Conservation (phyloP, 2,888 invertebrate genomes). For the Pinctada fucata region DNA sequence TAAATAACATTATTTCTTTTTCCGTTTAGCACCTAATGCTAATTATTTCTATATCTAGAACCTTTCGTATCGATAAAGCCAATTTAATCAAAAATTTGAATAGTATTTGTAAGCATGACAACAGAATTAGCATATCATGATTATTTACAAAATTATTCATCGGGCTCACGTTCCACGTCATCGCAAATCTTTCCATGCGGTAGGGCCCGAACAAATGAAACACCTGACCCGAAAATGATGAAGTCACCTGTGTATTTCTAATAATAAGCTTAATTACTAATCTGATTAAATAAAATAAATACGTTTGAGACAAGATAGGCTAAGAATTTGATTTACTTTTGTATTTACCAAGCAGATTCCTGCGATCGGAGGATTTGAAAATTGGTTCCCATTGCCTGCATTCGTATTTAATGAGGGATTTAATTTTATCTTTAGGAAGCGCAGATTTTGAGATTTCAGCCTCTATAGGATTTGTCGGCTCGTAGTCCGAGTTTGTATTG, state of each 20-base stretch:
- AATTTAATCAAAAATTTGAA: neutral
- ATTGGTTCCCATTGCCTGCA: neutral
- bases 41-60: neutral
- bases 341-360: neutral
- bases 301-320: neutral
- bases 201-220: neutral
- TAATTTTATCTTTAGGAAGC: neutral
- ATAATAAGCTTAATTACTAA: slow-evolving; percentile 2
- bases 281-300: neutral
- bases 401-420: neutral
- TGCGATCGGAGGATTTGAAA: neutral
- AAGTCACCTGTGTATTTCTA: neutral
- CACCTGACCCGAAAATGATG: neutral
- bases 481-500: neutral
- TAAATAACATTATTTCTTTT: too few species aligned
- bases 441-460: neutral
- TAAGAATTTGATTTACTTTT: neutral
- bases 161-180: neutral
- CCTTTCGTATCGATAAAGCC: neutral
- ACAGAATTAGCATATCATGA: neutral
- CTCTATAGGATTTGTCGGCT: neutral
- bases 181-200: slow-evolving; percentile 1
- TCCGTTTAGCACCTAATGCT: too few species aligned
- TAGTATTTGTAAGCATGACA: neutral
- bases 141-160: neutral